Conservation (phyloP, 2,888 invertebrate genomes). For the Automeris io region DNA sequence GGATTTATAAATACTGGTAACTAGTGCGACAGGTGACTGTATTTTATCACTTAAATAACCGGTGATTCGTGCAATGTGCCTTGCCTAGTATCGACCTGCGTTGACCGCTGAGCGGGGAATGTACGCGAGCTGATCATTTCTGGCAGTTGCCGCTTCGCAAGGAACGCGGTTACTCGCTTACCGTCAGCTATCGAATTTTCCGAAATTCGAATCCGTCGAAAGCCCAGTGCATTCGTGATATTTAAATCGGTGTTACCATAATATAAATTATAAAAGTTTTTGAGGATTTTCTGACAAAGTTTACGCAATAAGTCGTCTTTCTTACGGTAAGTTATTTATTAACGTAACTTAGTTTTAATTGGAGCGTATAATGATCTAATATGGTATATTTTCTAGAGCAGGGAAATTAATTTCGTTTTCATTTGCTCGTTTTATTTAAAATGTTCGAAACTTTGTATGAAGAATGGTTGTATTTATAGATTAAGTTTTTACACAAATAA, state of each 20-base stretch:
- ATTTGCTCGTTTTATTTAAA: background rate
- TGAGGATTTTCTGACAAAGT: slow-evolving; percentile 20
- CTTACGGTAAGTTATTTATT: slow-evolving; percentile 51
- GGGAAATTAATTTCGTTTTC: slow-evolving; percentile 3
- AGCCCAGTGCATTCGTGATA: slow-evolving; percentile 54
- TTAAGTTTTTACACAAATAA: background rate
- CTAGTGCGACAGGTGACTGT: too few species aligned
- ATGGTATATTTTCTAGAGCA: background rate
- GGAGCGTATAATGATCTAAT: background rate
- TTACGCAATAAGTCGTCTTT: slow-evolving; percentile 34
- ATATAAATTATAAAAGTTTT: slow-evolving; percentile 3
- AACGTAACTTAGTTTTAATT: background rate
- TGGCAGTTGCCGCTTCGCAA: slow-evolving; percentile 57
- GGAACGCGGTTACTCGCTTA: slow-evolving; percentile 51
- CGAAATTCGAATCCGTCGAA: slow-evolving; percentile 26
- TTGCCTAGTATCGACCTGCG: slow-evolving; percentile 11
- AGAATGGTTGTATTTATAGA: background rate
- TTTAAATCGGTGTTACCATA: slow-evolving; percentile 33
- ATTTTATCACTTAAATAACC: too few species aligned
- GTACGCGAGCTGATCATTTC: slow-evolving; percentile 31
- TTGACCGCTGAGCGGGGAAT: slow-evolving; percentile 57
- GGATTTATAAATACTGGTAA: too few species aligned
- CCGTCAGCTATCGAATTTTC: slow-evolving; percentile 25
- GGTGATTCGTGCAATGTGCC: too few species aligned
- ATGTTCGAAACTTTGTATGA: background rate